Conservation (phyloP, 1,140 invertebrate genomes). For the Bombus terrestris region DNA sequence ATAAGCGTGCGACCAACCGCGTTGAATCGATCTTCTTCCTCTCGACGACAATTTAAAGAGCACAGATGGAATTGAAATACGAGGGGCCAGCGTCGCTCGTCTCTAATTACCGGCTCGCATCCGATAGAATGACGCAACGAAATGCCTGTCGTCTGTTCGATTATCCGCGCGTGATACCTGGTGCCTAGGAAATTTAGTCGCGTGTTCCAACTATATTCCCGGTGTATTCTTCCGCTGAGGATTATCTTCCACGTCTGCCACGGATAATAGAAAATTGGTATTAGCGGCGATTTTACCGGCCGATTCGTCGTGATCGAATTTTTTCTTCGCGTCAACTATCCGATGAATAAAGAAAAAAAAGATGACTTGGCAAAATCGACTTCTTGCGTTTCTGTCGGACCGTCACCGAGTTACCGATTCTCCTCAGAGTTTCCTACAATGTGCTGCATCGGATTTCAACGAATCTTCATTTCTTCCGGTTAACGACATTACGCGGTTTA, state of each 20-base stretch:
- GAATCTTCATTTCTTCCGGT: too few species aligned
- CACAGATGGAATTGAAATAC: slow-evolving; percentile 5
- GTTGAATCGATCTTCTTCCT: background rate
- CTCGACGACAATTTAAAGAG: background rate
- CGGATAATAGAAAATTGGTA: background rate
- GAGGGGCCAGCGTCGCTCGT: slow-evolving; percentile 5
- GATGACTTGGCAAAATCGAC: too few species aligned
- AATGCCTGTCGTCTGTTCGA: slow-evolving; percentile 32
- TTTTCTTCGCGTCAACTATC: accelerated
- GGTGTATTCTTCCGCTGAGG: background rate
- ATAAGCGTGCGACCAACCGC: background rate
- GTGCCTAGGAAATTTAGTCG: background rate
- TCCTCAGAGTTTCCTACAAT: too few species aligned
- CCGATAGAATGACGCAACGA: slow-evolving; percentile 41
- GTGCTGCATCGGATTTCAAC: too few species aligned
- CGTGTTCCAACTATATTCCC: background rate
- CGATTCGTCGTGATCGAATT: background rate
- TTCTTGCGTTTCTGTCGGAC: too few species aligned
- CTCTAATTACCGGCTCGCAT: slow-evolving; percentile 28
- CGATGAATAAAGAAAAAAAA: too few species aligned
- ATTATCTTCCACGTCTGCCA: background rate
- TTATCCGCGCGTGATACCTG: background rate
- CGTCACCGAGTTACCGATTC: too few species aligned
- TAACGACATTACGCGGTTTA: too few species aligned
- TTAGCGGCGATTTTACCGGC: background rate